Conservation (phyloP, 2,797 vertebrate genomes). For the Leucoraja ocellata region DNA sequence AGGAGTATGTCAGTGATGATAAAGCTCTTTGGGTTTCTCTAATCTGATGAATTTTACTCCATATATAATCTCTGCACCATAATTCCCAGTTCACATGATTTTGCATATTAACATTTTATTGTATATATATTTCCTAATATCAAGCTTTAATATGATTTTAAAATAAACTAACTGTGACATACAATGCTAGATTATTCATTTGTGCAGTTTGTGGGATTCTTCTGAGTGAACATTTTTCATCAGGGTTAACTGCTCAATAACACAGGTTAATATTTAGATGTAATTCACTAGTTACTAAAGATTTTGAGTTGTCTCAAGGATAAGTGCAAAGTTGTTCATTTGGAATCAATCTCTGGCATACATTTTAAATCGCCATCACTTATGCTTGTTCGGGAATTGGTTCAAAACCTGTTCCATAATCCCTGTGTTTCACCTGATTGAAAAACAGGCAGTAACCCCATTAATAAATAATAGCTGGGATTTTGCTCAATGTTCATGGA, state of each 20-base stretch:
- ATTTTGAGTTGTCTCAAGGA: no score
- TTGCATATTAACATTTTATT: background rate
- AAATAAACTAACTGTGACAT: background rate
- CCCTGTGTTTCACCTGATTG: background rate
- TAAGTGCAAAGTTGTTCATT: background rate
- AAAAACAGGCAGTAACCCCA: no score
- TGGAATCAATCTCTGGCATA: background rate
- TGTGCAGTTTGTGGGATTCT: background rate
- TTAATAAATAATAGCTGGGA: no score
- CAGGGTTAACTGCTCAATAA: background rate
- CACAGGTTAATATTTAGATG: background rate
- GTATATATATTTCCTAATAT: background rate
- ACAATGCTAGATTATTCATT: background rate
- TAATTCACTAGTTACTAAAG: no score
- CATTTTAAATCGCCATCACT: background rate
- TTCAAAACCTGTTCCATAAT: background rate
- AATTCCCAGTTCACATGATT: background rate
- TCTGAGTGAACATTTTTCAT: background rate
- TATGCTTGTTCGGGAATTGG: background rate
- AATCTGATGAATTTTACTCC: no score
- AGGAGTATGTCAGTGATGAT: background rate
- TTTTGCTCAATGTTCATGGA: no score
- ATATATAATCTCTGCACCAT: background rate
- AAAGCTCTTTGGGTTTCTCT: background rate
- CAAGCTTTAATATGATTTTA: background rate